Percentiles rank a stretch among this genome's conserved stretches.
Conservation (phyloP, 2,113 vertebrate species). For the Sclerurus mexicanus region DNA sequence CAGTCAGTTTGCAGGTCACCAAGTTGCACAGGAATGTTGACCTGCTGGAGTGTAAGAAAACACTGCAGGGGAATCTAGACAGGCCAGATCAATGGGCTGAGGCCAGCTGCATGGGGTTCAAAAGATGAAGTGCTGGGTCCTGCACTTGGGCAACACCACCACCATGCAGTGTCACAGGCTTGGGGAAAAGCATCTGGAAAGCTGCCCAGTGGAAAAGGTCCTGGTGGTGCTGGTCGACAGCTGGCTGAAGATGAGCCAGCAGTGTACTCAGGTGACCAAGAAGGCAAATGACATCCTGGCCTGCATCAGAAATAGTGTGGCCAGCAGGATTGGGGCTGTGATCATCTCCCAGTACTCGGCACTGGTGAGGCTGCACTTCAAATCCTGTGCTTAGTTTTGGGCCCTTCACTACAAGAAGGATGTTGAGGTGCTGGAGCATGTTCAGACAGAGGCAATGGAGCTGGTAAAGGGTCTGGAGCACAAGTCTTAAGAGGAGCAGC, state of each 20-base stretch:
- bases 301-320: not conserved
- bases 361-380: not conserved
- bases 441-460: not conserved
- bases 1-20: not conserved
- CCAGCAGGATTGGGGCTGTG: not conserved
- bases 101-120: not conserved
- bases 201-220: not conserved
- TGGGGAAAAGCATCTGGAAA: not conserved
- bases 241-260: not conserved
- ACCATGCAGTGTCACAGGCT: not conserved
- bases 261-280: not conserved
- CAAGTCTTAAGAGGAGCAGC: not conserved
- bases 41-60: not conserved
- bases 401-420: not conserved
- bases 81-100: not conserved
- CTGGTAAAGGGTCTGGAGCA: not conserved
- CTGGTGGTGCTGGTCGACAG: not conserved
- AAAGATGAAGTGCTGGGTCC: not conserved
- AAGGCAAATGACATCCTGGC: not conserved
- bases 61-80: not conserved
- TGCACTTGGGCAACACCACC: not conserved
- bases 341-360: not conserved
- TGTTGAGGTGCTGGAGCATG: not conserved
- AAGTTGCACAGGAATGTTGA: not conserved
- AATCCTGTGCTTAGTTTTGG: not conserved